Base-by-base conservation (phyloP, 2,797 vertebrate species). In the Ctenopoma kingsleyae region DNA sequence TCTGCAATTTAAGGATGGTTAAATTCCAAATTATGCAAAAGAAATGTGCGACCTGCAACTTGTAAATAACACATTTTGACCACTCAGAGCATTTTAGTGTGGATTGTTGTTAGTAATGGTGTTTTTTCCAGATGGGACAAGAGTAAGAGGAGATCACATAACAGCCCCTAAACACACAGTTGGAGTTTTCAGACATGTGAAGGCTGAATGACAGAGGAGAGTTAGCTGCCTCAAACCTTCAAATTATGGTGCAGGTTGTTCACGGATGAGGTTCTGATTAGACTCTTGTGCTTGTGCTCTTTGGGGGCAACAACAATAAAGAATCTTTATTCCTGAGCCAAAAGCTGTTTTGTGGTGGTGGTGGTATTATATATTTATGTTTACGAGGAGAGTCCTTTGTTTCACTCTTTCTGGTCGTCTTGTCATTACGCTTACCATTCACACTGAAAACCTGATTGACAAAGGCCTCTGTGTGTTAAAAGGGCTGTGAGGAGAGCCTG, bases 401-500 rank as follows among this genome's bases (percentile, higher is more conserved):
- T 55, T 67, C 1, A 5, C 23, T 51, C 61, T 49, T 68, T 59
- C 43, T 32, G 62, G 67, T 32, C 53, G 43, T 74, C 71, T 56
- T 88, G 80, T 84, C 74, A 69, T 80, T 82, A 61, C 56, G 67
- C 66, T 78, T 74, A 76, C 83, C 74, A 74, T 76, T 81, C 69
- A 62, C 64, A 56, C 43, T 13, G 54, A 78, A 66, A 53, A 7
- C 3, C 68, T 61, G 83, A 84, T 38, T 85, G 82, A 87, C 86
- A 83, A 79, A 81, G 59, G 61, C 79, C 75, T 61, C 62, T 13
- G 38, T 52, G 65, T 81, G 84, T 80, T 87, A 89, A 91, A 83
- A 85, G 82, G 68, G 52, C 79, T 87, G 82, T 23, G 49, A 74
- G 76, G 67, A 80, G 59, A 64, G 62, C 77, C 74, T 88, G 69